Percentiles rank a stretch among this genome's conserved stretches.
phyloP scores from a whole-genome alignment of 2,797 vertebrate species.

The Clarias platycephalus region DNA sequence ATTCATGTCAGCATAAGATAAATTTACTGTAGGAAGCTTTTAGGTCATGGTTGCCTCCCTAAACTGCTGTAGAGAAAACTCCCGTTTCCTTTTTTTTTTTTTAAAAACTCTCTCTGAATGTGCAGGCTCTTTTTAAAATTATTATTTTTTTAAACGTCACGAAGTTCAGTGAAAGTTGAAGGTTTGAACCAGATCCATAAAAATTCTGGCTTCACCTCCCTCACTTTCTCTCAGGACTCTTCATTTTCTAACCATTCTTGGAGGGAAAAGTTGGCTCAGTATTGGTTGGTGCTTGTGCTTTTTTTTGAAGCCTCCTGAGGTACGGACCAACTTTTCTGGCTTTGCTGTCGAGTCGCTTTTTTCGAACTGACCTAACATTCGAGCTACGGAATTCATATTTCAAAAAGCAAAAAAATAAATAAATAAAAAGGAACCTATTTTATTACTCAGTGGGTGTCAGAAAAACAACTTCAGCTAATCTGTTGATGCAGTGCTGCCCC shows the following conservation, averaged over 20 bases:
- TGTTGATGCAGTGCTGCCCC: slow-evolving; percentile 47
- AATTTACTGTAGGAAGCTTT: slow-evolving; percentile 32
- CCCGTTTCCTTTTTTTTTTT: slow-evolving; percentile 18
- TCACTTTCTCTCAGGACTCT: slow-evolving; percentile 12
- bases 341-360: background rate
- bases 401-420: slow-evolving; percentile 20
- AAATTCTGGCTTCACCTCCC: slow-evolving; percentile 38
- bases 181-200: slow-evolving; percentile 40
- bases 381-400: slow-evolving; percentile 1
- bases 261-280: slow-evolving; percentile 15
- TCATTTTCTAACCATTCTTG: slow-evolving; percentile 25
- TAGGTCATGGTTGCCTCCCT: slow-evolving; percentile 11
- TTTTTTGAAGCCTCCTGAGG: background rate
- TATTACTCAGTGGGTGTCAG: slow-evolving; percentile 7
- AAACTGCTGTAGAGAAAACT: slow-evolving; percentile 12
- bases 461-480: background rate
- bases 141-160: background rate
- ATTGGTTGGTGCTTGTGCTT: background rate
- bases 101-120: background rate
- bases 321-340: slow-evolving; percentile 3
- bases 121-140: background rate
- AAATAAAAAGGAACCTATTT: background rate
- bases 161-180: slow-evolving; percentile 51
- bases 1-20: slow-evolving; percentile 11
- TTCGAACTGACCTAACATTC: background rate